phyloP scores from a whole-genome alignment of 1,140 invertebrate genomes.

The Scaptodrosophila lebanonensis region DNA sequence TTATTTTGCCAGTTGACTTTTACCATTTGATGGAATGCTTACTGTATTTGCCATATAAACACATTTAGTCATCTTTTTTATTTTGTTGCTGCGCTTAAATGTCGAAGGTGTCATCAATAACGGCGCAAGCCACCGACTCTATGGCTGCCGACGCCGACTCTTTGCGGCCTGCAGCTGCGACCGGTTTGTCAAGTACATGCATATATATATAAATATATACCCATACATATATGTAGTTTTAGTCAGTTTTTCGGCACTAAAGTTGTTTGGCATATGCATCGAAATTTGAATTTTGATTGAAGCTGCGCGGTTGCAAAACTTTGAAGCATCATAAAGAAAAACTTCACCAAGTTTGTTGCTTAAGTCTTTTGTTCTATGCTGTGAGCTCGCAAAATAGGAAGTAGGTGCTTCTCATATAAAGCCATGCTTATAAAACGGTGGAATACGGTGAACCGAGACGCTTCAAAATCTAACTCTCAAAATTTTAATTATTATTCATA shows the following conservation, averaged over 20 bases:
- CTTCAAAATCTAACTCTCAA: too few species aligned
- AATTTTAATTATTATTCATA: too few species aligned
- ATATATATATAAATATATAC: too few species aligned
- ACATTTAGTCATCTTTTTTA: conserved; percentile 56
- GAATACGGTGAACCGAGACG: too few species aligned
- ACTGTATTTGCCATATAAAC: conserved; percentile 4
- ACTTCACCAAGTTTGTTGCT: conserved; percentile 19
- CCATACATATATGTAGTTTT: conserved; percentile 13
- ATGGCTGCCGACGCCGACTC: background rate
- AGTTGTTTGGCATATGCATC: conserved; percentile 42
- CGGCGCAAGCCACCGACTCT: too few species aligned
- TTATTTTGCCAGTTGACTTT: conserved; percentile 64
- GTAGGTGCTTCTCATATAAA: conserved; percentile 8
- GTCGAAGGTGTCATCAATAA: conserved; percentile 73
- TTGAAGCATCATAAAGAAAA: conserved; percentile 28
- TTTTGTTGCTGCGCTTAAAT: conserved; percentile 41
- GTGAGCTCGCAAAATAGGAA: background rate
- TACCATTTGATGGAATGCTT: conserved; percentile 48
- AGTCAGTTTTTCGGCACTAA: conserved; percentile 23
- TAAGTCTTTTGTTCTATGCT: conserved; percentile 41
- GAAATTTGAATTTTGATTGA: conserved; percentile 63
- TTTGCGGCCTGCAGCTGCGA: conserved; percentile 17
- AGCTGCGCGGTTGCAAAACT: conserved; percentile 49
- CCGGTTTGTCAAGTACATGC: conserved; percentile 53
- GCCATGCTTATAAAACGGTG: too few species aligned